These are phyloP conservation scores for Wiebesia pumilae DNA, from an alignment of 1,140 invertebrate species.

Conservation along the genomic window DNA sequence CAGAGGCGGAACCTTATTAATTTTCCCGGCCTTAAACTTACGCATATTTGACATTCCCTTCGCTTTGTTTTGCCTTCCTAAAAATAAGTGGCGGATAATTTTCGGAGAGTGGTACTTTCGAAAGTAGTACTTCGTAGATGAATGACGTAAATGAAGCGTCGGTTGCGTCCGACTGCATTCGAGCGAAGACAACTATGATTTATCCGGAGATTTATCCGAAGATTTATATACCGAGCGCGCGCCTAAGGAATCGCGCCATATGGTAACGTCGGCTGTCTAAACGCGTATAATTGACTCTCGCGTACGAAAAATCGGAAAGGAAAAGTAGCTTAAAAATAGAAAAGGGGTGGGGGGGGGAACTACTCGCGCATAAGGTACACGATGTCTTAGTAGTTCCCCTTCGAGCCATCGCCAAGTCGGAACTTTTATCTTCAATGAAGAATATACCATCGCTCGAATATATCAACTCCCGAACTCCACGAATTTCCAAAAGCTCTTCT, in stretches of 20 bases:
- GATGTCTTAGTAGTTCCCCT: not conserved
- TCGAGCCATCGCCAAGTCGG: not conserved
- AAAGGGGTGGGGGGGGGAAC: not conserved
- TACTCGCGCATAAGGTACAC: not conserved
- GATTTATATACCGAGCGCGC: not conserved
- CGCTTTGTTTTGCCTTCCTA: not conserved
- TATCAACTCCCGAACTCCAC: not conserved
- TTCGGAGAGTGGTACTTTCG: not conserved
- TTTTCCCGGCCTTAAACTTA: not conserved
- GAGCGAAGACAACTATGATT: not conserved
- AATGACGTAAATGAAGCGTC: not conserved
- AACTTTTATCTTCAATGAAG: not conserved
- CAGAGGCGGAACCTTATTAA: not conserved
- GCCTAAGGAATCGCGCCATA: not conserved
- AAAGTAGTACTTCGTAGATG: no score
- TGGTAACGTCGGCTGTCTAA: not conserved
- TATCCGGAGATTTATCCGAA: not conserved
- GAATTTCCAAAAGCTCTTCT: not conserved
- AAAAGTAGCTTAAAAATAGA: conserved; percentile 25
- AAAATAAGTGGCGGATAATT: not conserved
- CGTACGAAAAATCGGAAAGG: not conserved
- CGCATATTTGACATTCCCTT: not conserved
- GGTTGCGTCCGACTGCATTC: not conserved
- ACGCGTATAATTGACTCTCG: conserved; percentile 2
- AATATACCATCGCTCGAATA: not conserved